phyloP scores from a whole-genome alignment of 2,797 vertebrate genomes.

The Acestrorhynchus altus region DNA sequence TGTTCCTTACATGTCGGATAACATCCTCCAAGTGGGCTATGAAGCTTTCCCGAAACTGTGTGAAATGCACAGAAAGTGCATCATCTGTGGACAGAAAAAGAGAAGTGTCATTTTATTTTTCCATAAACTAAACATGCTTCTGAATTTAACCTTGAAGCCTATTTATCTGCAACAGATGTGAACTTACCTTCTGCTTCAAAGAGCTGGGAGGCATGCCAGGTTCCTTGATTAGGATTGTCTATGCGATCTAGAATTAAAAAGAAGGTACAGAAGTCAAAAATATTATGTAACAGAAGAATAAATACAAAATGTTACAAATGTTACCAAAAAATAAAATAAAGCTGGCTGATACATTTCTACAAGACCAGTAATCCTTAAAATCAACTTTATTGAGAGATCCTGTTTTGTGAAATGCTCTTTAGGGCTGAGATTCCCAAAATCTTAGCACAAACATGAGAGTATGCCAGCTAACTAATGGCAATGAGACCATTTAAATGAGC shows the following conservation, averaged over 20 bases:
- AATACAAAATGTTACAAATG: not conserved
- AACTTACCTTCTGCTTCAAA: slow-evolving; percentile 78
- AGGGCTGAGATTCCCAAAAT: too few species aligned
- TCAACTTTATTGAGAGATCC: not conserved
- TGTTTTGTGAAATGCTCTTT: too few species aligned
- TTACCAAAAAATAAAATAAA: not conserved
- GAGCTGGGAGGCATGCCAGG: slow-evolving; percentile 89
- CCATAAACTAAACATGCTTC: not conserved
- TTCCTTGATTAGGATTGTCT: slow-evolving; percentile 77
- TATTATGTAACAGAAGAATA: not conserved
- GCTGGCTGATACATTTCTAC: too few species aligned
- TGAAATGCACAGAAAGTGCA: slow-evolving; percentile 75
- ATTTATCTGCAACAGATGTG: not conserved
- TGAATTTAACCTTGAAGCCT: not conserved
- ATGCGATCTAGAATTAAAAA: slow-evolving; percentile 78
- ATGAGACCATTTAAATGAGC: too few species aligned
- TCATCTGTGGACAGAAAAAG: slow-evolving; percentile 73
- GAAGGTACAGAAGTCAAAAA: not conserved
- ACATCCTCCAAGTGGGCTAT: slow-evolving; percentile 81
- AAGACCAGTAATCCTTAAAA: too few species aligned
- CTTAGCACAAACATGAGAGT: too few species aligned
- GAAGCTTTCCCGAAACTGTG: slow-evolving; percentile 84
- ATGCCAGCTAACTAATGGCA: too few species aligned
- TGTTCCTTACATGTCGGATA: slow-evolving; percentile 84
- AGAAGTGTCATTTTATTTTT: not conserved